Percentiles rank a stretch among this genome's conserved stretches.
phyloP scores from a whole-genome alignment of 2,113 vertebrate species.

The Bucco capensis region DNA sequence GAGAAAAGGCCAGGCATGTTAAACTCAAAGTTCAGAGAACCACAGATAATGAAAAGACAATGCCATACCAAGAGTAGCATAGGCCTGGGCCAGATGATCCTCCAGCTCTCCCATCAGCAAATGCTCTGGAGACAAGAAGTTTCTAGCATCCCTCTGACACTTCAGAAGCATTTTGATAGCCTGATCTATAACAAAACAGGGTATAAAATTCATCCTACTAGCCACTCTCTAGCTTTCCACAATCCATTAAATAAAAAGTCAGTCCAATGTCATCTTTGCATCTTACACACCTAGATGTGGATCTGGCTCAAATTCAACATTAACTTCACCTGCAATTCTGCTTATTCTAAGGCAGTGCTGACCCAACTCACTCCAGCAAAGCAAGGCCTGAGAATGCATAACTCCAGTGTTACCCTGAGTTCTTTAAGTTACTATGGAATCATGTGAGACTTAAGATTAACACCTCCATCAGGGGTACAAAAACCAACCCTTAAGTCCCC shows the following conservation, averaged over 20 bases:
- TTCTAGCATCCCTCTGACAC: slow-evolving; percentile 61
- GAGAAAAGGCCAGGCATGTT: not conserved
- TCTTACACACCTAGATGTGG: not conserved
- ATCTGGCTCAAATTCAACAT: not conserved
- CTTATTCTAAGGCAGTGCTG: accelerated
- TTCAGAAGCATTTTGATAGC: slow-evolving; percentile 72
- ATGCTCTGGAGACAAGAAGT: slow-evolving; percentile 79
- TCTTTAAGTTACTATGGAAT: not conserved
- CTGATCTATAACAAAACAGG: slow-evolving; percentile 62
- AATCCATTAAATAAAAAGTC: not conserved
- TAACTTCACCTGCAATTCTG: not conserved
- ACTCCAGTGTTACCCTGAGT: not conserved
- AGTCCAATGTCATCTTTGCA: not conserved
- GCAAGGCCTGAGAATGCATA: not conserved
- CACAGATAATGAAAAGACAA: not conserved
- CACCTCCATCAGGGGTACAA: not conserved
- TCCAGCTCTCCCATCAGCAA: slow-evolving; percentile 81
- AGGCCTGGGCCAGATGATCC: slow-evolving; percentile 81
- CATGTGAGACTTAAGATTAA: not conserved
- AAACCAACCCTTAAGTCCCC: not conserved
- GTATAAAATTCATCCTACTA: not conserved
- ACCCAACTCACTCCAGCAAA: not conserved
- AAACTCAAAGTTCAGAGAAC: not conserved
- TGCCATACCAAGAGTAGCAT: slow-evolving; percentile 80
- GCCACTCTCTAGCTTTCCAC: not conserved